Base-by-base conservation (phyloP, 2,113 vertebrate genomes). In the Hoplias malabaricus region DNA sequence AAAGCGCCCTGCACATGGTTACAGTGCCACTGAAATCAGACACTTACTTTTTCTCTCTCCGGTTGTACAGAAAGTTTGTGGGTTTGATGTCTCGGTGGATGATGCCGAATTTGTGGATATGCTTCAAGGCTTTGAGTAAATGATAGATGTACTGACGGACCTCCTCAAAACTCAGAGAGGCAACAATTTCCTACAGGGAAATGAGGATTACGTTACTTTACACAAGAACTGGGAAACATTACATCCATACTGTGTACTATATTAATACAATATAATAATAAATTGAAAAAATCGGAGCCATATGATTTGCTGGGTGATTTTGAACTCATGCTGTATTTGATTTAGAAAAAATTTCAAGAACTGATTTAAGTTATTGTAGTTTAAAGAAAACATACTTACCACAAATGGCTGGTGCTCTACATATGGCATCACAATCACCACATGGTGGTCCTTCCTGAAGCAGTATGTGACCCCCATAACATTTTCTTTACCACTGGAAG, bases 31-130 rank as follows among this genome's bases (percentile, higher is more conserved):
- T 8, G 25, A 43, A 14, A 19, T 14, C 38, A 31, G 34, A 72
- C 71, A 93, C 96, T 91, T 88, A 99, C 98, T 85, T 92, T 88
- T 92, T 95, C 4, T 88, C 91, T 16, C 70, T 88, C 71, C 95
- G 94, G 90, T 97, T 97, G 88, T 88, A 93, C 31, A 93, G 90
- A 80, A 93, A 93, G 48, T 93, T 93, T 53, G 91, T 96, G 71
- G 97, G 97, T 67, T 99, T 99, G 86, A 99, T 95, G 75, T 99
- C 98, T 57, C 98, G 91, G 85, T 99, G 98, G 89, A 99, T 96
- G 86, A 99, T 99, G 0, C 98, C 98, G 50, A 98, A 98, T 73
- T 94, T 92, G 84, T 99, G 98, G 83, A 99, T 94, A 80, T 96
- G 97, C 81, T 88, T 95, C 81, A 99, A 81, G 0, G 98, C 96